These are phyloP conservation scores for Zoroaster sp. DNA, from an alignment of 53 echinoderm and acorn worm genomes.

Conservation along the genomic window DNA sequence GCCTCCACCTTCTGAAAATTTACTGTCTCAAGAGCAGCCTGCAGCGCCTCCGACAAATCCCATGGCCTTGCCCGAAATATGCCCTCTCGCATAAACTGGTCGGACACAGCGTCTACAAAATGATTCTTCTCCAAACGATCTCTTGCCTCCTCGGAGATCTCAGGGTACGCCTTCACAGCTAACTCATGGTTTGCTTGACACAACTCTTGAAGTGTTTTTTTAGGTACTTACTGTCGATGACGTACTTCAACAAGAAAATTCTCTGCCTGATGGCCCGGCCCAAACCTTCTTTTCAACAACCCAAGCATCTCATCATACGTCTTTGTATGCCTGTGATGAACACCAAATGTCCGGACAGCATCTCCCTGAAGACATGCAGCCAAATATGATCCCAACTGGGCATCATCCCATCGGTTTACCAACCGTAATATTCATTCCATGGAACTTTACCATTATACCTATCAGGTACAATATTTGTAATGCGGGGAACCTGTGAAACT, in stretches of 20 bases:
- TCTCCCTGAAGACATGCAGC: no score
- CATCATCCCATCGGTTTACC: no score
- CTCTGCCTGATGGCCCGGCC: background rate
- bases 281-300: conserved; percentile 2
- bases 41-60: no score
- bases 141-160: conserved; percentile 10
- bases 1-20: no score
- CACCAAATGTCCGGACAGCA: no score
- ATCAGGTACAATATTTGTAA: background rate
- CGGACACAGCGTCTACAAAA: conserved; percentile 8
- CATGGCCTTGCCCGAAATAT: no score
- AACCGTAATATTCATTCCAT: background rate
- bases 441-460: conserved; percentile 11
- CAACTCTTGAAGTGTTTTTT: conserved; percentile 19
- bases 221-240: conserved; percentile 14
- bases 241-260: conserved; percentile 21
- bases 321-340: no score
- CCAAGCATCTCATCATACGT: background rate
- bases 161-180: conserved; percentile 21
- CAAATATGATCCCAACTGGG: no score
- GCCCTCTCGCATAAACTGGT: no score
- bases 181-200: conserved; percentile 29
- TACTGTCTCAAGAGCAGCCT: no score
- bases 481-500: no score
- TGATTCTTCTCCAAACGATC: conserved; percentile 25